Conservation (phyloP, 2,888 invertebrate genomes). For the Sicus ferrugineus region DNA sequence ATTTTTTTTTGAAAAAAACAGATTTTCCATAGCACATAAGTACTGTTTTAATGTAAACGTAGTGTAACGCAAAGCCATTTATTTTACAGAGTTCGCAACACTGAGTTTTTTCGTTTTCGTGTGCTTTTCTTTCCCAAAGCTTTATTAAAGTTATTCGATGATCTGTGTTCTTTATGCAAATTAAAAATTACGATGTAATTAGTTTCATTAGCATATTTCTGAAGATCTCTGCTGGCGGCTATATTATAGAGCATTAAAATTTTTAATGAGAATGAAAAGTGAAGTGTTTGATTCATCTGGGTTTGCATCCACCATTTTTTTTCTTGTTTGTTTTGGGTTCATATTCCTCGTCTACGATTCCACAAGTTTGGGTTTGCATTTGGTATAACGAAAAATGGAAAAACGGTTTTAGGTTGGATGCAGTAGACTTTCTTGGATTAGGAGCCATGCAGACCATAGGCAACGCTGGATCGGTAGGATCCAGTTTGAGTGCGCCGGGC, state of each 20-base stretch:
- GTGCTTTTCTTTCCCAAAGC: too few relatives aligned
- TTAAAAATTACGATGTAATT: too few relatives aligned
- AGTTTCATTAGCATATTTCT: too few relatives aligned
- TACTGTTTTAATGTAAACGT: too few relatives aligned
- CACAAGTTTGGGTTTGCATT: background rate
- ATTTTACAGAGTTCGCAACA: too few relatives aligned
- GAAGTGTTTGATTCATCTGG: background rate
- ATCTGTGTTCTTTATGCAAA: too few relatives aligned
- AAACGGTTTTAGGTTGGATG: background rate
- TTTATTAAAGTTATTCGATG: too few relatives aligned
- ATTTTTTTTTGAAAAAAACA: too few relatives aligned
- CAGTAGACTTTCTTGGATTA: background rate
- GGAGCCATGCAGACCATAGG: conserved; percentile 15
- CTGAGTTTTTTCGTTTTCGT: too few relatives aligned
- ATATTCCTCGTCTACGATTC: background rate
- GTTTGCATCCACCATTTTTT: conserved; percentile 18
- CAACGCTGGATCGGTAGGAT: conserved; percentile 21
- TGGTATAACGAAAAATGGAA: conserved; percentile 8
- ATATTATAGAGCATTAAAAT: background rate
- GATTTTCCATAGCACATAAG: too few relatives aligned
- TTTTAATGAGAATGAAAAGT: background rate
- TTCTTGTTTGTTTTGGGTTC: conserved; percentile 22
- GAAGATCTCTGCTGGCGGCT: too few relatives aligned
- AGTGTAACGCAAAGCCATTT: too few relatives aligned
- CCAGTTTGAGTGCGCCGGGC: background rate